These are phyloP conservation scores for Hybognathus amarus DNA, from an alignment of 2,797 vertebrate species.

Conservation along the genomic window DNA sequence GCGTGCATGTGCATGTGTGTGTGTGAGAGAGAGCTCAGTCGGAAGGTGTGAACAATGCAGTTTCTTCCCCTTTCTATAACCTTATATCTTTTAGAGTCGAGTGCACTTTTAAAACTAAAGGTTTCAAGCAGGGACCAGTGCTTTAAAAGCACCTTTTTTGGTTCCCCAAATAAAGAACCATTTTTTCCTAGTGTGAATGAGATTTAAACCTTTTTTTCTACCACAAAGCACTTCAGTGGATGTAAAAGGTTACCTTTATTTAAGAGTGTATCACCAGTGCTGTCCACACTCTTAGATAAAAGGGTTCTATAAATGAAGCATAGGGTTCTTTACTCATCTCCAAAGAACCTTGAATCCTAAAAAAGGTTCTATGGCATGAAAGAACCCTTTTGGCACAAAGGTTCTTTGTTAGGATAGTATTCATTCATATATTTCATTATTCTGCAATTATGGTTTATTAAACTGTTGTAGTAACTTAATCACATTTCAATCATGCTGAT, in stretches of 20 bases:
- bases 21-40: too few species aligned
- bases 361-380: too few species aligned
- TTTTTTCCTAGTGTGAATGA: neutral
- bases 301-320: too few species aligned
- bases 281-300: constrained; percentile 56
- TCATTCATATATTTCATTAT: too few species aligned
- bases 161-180: neutral
- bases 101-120: neutral
- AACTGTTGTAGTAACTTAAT: too few species aligned
- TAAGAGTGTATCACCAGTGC: constrained; percentile 62
- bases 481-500: too few species aligned
- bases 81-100: neutral
- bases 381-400: too few species aligned
- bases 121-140: neutral
- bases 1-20: too few species aligned
- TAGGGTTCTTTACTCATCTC: too few species aligned
- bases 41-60: neutral
- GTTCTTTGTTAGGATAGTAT: too few species aligned
- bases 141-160: neutral
- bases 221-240: neutral
- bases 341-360: too few species aligned
- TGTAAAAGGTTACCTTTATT: neutral
- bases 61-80: neutral
- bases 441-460: too few species aligned
- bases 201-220: neutral